A percentile compares a stretch with the other conserved stretches of the same genome.
Conservation (phyloP, 2,797 vertebrate genomes). For the Hapalemur alaotrensis region DNA sequence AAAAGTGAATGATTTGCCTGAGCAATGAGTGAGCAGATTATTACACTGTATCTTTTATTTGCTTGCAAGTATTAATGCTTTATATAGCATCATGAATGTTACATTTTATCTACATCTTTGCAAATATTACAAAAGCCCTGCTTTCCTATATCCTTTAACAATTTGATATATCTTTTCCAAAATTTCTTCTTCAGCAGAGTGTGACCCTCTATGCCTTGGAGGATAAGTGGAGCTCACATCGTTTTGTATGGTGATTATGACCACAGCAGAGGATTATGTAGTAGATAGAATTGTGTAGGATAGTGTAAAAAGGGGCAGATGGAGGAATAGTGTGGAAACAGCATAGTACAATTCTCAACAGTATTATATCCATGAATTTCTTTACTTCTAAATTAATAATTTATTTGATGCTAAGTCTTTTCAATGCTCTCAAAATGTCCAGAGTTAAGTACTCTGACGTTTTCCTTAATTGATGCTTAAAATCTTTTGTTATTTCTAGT, state of each 20-base stretch:
- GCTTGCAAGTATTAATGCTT: background rate
- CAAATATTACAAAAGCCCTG: background rate
- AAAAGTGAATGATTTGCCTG: background rate
- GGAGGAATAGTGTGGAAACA: background rate
- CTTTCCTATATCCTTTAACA: background rate
- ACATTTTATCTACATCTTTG: background rate
- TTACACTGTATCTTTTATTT: background rate
- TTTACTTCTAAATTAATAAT: background rate
- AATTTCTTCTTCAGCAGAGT: background rate
- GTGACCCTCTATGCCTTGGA: background rate
- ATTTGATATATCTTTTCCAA: background rate
- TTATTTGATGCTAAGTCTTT: constrained; percentile 13
- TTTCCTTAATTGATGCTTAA: constrained; percentile 8
- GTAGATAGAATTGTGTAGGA: background rate
- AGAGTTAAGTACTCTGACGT: background rate
- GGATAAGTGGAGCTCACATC: background rate
- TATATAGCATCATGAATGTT: background rate
- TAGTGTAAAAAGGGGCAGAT: background rate
- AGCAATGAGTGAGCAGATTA: background rate
- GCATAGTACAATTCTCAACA: background rate
- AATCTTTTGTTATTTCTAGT: background rate
- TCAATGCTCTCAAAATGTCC: background rate
- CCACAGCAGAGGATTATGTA: background rate
- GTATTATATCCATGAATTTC: background rate
- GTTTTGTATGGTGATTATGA: background rate